Percentiles rank a stretch among this genome's conserved stretches.
Conservation (phyloP, 2,797 vertebrate species). For the Pseudochromis fuscus region DNA sequence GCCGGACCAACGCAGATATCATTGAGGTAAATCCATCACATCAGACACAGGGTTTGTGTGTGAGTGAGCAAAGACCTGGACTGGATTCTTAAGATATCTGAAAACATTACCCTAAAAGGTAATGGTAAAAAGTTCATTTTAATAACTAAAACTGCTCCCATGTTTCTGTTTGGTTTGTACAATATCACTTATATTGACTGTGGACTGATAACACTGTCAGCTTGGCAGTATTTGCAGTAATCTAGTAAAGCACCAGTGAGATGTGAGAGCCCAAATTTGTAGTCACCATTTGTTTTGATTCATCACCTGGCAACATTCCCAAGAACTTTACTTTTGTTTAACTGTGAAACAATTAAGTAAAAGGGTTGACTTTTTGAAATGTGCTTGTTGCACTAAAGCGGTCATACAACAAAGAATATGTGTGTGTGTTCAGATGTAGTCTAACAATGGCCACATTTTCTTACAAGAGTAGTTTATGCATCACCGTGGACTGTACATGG, state of each 20-base stretch:
- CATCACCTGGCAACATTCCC: background rate
- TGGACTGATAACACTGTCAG: too few species aligned
- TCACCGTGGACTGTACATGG: too few species aligned
- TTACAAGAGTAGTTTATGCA: background rate
- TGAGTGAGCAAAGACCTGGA: background rate
- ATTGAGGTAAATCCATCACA: conserved; percentile 88
- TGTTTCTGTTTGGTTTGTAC: too few species aligned
- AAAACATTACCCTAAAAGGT: too few species aligned
- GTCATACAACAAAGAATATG: background rate
- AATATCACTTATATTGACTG: too few species aligned
- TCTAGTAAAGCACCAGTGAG: background rate
- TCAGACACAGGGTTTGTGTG: background rate
- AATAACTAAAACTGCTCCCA: too few species aligned
- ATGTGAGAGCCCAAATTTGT: background rate
- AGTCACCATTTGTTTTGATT: background rate
- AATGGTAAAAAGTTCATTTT: too few species aligned
- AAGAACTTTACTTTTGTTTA: background rate
- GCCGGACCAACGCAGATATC: conserved; percentile 96
- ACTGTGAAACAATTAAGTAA: conserved; percentile 8
- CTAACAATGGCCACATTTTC: background rate
- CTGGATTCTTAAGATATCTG: background rate
- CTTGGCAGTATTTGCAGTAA: too few species aligned
- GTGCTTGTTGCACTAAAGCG: background rate
- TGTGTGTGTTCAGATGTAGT: background rate
- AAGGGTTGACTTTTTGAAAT: conserved; percentile 3